These are phyloP conservation scores for Tiliacea aurago DNA, from an alignment of 2,888 invertebrate species.

Conservation along the genomic window DNA sequence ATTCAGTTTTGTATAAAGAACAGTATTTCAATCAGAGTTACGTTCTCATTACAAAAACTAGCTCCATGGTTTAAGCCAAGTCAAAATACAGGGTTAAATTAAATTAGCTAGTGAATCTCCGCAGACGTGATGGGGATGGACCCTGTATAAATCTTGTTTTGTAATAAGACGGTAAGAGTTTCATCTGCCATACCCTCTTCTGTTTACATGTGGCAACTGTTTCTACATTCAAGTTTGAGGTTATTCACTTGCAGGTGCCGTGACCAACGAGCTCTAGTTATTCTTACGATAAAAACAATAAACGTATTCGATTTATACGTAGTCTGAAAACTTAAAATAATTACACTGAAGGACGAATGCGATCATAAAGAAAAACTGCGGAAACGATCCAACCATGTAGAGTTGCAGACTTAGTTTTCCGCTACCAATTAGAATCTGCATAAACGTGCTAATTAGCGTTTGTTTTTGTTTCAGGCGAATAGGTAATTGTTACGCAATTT, in stretches of 20 bases:
- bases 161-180: too few species aligned
- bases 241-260: constrained; percentile 74
- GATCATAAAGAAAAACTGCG: constrained; percentile 63
- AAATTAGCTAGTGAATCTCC: too few species aligned
- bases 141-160: too few species aligned
- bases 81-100: too few species aligned
- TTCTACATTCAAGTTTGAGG: constrained; percentile 87
- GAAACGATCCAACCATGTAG: constrained; percentile 51
- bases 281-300: constrained; percentile 45
- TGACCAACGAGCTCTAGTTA: constrained; percentile 51
- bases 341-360: constrained; percentile 61
- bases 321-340: constrained; percentile 39
- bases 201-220: constrained; percentile 84
- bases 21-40: too few species aligned
- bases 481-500: constrained; percentile 75
- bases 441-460: constrained; percentile 72
- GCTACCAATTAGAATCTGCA: constrained; percentile 69
- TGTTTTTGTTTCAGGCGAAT: constrained; percentile 79
- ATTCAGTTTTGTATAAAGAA: too few species aligned
- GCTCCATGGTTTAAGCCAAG: too few species aligned
- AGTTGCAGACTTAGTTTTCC: constrained; percentile 64
- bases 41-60: too few species aligned
- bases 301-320: constrained; percentile 25
- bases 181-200: constrained; percentile 79
- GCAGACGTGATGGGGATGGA: too few species aligned